Evolutionary conservation across 2,797 vertebrate species (phyloP), one percentile per base, ranked within the genome.

Genomic region (Luscinia luscinia): DNA sequence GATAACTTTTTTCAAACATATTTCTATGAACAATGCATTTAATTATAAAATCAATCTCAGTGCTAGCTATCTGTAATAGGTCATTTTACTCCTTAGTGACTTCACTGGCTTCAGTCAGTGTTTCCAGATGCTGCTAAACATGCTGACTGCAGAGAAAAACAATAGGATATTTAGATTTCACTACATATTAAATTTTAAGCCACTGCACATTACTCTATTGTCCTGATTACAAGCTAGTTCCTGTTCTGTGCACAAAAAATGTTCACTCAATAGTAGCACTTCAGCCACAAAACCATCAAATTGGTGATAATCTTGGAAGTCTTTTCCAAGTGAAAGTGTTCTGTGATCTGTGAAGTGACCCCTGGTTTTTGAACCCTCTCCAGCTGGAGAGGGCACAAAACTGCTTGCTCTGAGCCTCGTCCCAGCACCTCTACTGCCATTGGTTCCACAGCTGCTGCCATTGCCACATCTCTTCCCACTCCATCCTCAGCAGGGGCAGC

Each of bases 381-480:
- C 80, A 66, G n/a, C 38, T 83, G 13, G 34, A 34, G 34, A 34
- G 34, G 16, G 43, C 49, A 87, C 28, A 83, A 74, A 38, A 7
- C 30, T 61, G 40, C 14, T 38, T 27, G 23, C 21, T 46, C 66
- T n/a, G 7, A 49, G 55, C 15, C 28, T 87, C 9, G 5, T 40
- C 55, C 38, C 1, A 4, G 24, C 34, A 8, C 23, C 83, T 26
- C 46, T 28, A 49, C 57, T 77, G 78, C 27, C 19, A 9, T 5
- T 6, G n/a, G 62, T 45, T 27, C n/a, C 23, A 11, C 26, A 2
- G 12, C 30, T 55, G 68, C 61, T 86, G 62, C 49, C 48, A 32
- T 32, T 34, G 45, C 27, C 54, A 17, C 0, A 0, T 45, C 21
- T 51, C 69, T 19, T 62, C 14, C 20, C 1, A 0, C 15, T 38